Base-by-base conservation (phyloP, 2,113 vertebrate species). In the Cyanistes caeruleus region DNA sequence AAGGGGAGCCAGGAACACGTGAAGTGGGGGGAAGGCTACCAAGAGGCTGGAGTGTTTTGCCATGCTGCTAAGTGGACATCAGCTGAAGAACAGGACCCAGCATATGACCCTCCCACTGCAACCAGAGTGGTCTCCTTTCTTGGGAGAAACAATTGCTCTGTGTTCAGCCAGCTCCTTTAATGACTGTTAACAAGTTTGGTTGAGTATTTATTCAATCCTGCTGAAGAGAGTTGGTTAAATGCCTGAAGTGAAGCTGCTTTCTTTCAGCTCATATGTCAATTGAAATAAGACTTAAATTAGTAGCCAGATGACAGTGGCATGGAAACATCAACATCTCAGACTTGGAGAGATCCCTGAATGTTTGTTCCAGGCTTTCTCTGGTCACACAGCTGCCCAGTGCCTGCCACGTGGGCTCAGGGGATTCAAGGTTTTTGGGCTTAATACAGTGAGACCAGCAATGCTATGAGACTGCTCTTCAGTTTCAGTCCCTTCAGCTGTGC, bases 261-360 rank as follows among this genome's bases (percentile, higher is more conserved):
- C 70, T 87, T 67, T 70, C 72, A 88, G 82, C 76, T 88, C 24
- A 2, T 21, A 25, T 82, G 83, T 94, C 80, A 78, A 5, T n/a
- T 88, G 83, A 90, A 96, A 84, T 94, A 72, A 89, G 77, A 89
- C 64, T 90, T 72, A 88, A 84, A 93, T 93, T 70, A 81, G 67
- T 63, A 67, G 73, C 69, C 80, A 92, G 91, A 95, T 94, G 96
- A 72, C 76, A 84, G 43, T 75, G 89, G 82, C 91, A 72, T 81
- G 89, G 69, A 72, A 95, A 64, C 20, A 46, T 35, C 63, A 92
- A 41, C 52, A 63, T 90, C 52, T 78, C 48, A 37, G 1, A 35
- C 48, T 76, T 65, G 43, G 58, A 90, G 37, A 63, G 39, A 52
- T 81, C 64, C 24, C 51, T 4, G 15, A 39, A 28, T 75, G 22